Conservation (phyloP, 2,888 invertebrate genomes). For the Drosophila fulvimacula region DNA sequence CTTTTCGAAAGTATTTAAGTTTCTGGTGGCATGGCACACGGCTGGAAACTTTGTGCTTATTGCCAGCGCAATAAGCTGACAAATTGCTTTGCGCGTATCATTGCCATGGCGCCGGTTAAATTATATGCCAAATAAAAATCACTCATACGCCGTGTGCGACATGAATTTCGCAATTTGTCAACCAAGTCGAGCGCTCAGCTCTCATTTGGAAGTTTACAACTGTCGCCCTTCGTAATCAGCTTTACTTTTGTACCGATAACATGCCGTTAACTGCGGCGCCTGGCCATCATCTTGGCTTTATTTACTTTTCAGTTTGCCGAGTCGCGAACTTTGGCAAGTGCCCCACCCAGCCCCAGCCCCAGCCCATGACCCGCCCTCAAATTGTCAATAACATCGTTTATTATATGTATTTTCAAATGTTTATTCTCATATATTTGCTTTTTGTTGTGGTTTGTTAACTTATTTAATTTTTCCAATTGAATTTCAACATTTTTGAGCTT, state of each 20-base stretch:
- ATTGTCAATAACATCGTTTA: not conserved
- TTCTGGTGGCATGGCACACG: conserved; percentile 12
- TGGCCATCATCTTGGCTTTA: conserved; percentile 18
- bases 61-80: conserved; percentile 53
- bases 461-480: conserved; percentile 43
- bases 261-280: conserved; percentile 52
- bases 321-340: conserved; percentile 23
- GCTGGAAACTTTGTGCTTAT: conserved; percentile 32
- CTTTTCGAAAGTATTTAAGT: conserved; percentile 50
- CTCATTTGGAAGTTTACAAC: conserved; percentile 76
- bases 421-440: conserved; percentile 38
- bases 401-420: conserved; percentile 29
- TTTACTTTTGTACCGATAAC: conserved; percentile 66
- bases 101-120: conserved; percentile 77
- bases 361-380: not conserved
- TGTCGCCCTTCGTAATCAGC: conserved; percentile 74
- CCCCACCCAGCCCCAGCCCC: not conserved
- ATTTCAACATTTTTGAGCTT: conserved; percentile 49
- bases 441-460: conserved; percentile 19
- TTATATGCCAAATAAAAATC: conserved; percentile 79
- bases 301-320: conserved; percentile 34
- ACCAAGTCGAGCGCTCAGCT: conserved; percentile 38
- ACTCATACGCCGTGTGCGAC: conserved; percentile 70
- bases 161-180: conserved; percentile 67
- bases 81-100: conserved; percentile 65